phyloP scores from a whole-genome alignment of 2,797 vertebrate genomes.

The Aeoliscus strigatus region DNA sequence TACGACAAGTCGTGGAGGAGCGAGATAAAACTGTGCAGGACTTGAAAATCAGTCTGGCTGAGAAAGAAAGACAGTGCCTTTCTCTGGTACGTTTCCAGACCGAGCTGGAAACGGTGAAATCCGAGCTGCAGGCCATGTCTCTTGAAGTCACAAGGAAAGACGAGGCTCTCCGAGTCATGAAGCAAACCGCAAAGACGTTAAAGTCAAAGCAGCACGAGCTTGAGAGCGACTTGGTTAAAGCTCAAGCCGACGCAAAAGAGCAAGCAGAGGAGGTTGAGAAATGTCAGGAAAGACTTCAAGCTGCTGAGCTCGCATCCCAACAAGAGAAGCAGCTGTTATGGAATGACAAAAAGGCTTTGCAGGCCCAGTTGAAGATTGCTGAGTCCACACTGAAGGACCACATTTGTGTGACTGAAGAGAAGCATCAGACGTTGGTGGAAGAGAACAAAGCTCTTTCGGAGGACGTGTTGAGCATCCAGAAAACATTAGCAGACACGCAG shows the following conservation, averaged over 20 bases:
- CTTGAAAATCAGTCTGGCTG: slow-evolving; percentile 48
- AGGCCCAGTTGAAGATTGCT: slow-evolving; percentile 43
- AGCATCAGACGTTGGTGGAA: slow-evolving; percentile 27
- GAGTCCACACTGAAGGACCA: slow-evolving; percentile 43
- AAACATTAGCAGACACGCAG: slow-evolving; percentile 40
- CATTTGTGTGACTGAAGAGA: slow-evolving; percentile 44
- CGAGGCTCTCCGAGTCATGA: slow-evolving; percentile 30
- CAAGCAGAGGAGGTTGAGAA: slow-evolving; percentile 48
- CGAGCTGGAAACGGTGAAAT: slow-evolving; percentile 48
- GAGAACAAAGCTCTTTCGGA: slow-evolving; percentile 45
- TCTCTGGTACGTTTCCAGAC: slow-evolving; percentile 35
- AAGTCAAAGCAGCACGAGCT: slow-evolving; percentile 41
- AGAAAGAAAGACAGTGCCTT: slow-evolving; percentile 50
- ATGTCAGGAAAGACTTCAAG: slow-evolving; percentile 30
- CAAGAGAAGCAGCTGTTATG: slow-evolving; percentile 40
- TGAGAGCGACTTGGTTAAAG: slow-evolving; percentile 59
- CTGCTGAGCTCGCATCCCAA: slow-evolving; percentile 38
- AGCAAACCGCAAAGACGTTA: slow-evolving; percentile 48
- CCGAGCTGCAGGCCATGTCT: slow-evolving; percentile 31
- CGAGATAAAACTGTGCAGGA: slow-evolving; percentile 51
- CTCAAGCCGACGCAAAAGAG: slow-evolving; percentile 36
- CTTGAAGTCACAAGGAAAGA: slow-evolving; percentile 54
- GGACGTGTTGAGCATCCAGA: slow-evolving; percentile 50
- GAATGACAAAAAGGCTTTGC: slow-evolving; percentile 38
- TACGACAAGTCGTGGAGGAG: slow-evolving; percentile 45